Conservation (phyloP, 2,797 vertebrate species). For the Phrynocephalus vlangalii region DNA sequence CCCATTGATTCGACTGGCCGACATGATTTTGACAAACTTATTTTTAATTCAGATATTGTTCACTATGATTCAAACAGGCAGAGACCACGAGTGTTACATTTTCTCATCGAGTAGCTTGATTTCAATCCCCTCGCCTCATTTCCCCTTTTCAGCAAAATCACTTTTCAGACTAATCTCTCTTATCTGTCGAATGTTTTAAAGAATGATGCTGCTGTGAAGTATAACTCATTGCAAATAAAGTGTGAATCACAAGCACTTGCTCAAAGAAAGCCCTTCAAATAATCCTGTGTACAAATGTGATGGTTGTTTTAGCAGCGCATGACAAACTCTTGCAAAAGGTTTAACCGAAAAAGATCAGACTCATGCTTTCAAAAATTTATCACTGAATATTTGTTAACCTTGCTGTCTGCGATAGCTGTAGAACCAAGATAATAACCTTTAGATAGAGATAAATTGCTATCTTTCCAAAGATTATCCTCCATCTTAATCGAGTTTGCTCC, state of each 20-base stretch:
- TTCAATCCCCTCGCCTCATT: neutral
- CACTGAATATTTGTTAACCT: slow-evolving; percentile 80
- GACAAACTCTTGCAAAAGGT: slow-evolving; percentile 70
- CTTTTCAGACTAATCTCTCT: slow-evolving; percentile 67
- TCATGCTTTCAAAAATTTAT: slow-evolving; percentile 81
- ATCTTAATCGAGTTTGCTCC: slow-evolving; percentile 80
- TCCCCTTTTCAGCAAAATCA: slow-evolving; percentile 59
- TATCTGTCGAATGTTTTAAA: slow-evolving; percentile 63
- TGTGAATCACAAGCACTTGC: slow-evolving; percentile 74
- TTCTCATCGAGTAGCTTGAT: slow-evolving; percentile 47
- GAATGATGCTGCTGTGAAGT: slow-evolving; percentile 60
- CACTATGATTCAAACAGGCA: slow-evolving; percentile 44
- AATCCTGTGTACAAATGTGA: slow-evolving; percentile 74
- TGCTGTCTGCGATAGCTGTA: slow-evolving; percentile 72
- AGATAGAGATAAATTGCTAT: slow-evolving; percentile 83
- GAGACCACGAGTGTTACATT: slow-evolving; percentile 32
- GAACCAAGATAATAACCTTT: slow-evolving; percentile 80
- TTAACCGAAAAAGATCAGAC: slow-evolving; percentile 75
- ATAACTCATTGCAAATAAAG: slow-evolving; percentile 72
- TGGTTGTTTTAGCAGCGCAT: slow-evolving; percentile 71
- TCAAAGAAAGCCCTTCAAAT: slow-evolving; percentile 73
- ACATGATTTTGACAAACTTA: too few relatives aligned
- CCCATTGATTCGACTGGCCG: too few relatives aligned
- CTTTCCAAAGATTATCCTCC: slow-evolving; percentile 81
- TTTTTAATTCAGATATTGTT: neutral